Evolutionary conservation across 2,888 invertebrate genomes (phyloP), one percentile per base, ranked within the genome.

Genomic region (Mayetiola destructor): DNA sequence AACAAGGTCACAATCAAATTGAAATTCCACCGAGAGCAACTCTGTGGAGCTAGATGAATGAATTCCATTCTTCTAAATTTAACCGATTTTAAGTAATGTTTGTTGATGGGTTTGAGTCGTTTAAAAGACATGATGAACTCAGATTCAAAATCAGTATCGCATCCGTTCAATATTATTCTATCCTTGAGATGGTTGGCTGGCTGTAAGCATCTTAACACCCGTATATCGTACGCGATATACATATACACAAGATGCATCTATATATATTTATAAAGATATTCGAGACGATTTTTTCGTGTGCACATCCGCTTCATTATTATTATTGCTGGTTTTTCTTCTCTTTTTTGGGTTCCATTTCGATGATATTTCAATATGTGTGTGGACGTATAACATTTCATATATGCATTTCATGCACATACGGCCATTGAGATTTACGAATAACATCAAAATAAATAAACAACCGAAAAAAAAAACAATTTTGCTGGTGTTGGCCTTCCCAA

Each of bases 201-300:
- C n/a, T n/a, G n/a, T n/a, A n/a, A n/a, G n/a, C n/a, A n/a, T n/a
- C n/a, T n/a, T n/a, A n/a, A n/a, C n/a, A n/a, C n/a, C n/a, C n/a
- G n/a, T n/a, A n/a, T n/a, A n/a, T n/a, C n/a, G n/a, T n/a, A n/a
- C n/a, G n/a, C n/a, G n/a, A n/a, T n/a, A n/a, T n/a, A n/a, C n/a
- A n/a, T n/a, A 39, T 39, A 39, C 39, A 39, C 3, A 39, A 36
- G 16, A 12, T 12, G 27, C 16, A 14, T 27, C 6, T 39, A 39
- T n/a, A 39, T 39, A 39, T 27, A 48, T 48, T 27, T 27, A 27
- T 27, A 48, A n/a, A n/a, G 48, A n/a, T 16, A 48, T 48, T 27
- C n/a, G 48, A 48, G 27, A 48, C 48, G 48, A 27, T 48, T 48
- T 48, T 48, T 48, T 16, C 12, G 48, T 48, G 20, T 20, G 39